Evolutionary conservation across 2,113 vertebrate species (phyloP).

Genomic region (Gymnocephalus cernua): DNA sequence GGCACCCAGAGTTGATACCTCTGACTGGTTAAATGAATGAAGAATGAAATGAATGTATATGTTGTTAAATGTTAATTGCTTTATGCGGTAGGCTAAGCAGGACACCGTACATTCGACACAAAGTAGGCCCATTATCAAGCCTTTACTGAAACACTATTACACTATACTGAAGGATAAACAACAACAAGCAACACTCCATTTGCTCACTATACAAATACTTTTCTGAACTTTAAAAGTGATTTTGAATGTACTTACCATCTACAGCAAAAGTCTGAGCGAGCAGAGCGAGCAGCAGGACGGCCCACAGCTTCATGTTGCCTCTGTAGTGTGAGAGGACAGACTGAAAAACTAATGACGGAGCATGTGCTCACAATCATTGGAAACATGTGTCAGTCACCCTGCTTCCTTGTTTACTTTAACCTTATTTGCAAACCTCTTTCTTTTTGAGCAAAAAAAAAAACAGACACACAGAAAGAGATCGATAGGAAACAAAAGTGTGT

Average conservation of each 20-base stretch:
- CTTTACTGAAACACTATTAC: background rate
- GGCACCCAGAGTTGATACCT: background rate
- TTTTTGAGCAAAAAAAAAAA: conserved; percentile 52
- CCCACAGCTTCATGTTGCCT: conserved; percentile 78
- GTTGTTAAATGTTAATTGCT: background rate
- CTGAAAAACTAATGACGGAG: conserved; percentile 51
- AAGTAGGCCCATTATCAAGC: background rate
- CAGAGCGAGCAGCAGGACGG: conserved; percentile 70
- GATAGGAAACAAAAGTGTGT: conserved; percentile 18
- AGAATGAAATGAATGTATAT: background rate
- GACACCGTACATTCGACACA: background rate
- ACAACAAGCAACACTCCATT: background rate
- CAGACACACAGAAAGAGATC: conserved; percentile 26
- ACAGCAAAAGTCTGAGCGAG: conserved; percentile 47
- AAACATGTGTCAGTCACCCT: conserved; percentile 78
- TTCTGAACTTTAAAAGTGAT: background rate
- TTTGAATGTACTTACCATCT: conserved; percentile 70
- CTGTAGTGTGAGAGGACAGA: conserved; percentile 39
- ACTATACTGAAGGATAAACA: background rate
- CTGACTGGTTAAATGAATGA: background rate
- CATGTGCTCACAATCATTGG: conserved; percentile 67
- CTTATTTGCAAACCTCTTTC: conserved; percentile 54
- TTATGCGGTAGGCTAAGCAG: background rate
- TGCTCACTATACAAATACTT: background rate
- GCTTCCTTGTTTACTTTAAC: conserved; percentile 72